Evolutionary conservation across 2,888 invertebrate species (phyloP), one percentile per base, ranked within the genome.

Genomic region (Luffia ferchaultella): DNA sequence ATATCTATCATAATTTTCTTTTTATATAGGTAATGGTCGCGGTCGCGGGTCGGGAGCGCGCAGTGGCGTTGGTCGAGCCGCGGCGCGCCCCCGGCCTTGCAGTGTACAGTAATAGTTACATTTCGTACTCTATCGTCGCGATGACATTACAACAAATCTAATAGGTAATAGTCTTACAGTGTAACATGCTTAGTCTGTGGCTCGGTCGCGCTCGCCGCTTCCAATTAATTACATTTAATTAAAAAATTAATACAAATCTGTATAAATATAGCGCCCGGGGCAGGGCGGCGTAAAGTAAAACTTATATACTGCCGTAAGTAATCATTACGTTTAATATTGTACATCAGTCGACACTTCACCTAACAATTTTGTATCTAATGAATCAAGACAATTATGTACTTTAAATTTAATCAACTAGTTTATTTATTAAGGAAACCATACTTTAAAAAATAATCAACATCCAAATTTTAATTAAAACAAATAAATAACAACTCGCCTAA

Each of bases 401-500:
- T 48, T 48, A 48, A 48, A 48, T 48, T 48, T 48, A 48, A 48
- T 70, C 65, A 68, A 76, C 80, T 82, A 82, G 70, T 50, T n/a
- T 52, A 42, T 49, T 43, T 44, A 52, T 45, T 67, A 72, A 70
- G 64, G 72, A 74, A 75, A 72, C 70, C 63, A 69, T 67, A 68
- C 65, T 73, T 80, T 79, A 80, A 80, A 79, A 76, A 83, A 77
- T 82, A 82, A 80, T 82, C 71, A 83, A 82, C 83, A 80, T 80
- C 73, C 72, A 68, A 57, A 54, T 63, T 79, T 75, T 77, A 74
- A 70, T 78, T 79, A 83, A 85, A 86, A 86, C 84, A 83, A 85
- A 86, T 86, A 86, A 87, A 86, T 85, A 87, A 87, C 85, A 86
- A 86, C 85, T 85, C 84, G 83, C 76, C 82, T 83, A 83, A 67